Conservation (phyloP, 2,113 vertebrate genomes). For the Anarhynchus alexandrinus region DNA sequence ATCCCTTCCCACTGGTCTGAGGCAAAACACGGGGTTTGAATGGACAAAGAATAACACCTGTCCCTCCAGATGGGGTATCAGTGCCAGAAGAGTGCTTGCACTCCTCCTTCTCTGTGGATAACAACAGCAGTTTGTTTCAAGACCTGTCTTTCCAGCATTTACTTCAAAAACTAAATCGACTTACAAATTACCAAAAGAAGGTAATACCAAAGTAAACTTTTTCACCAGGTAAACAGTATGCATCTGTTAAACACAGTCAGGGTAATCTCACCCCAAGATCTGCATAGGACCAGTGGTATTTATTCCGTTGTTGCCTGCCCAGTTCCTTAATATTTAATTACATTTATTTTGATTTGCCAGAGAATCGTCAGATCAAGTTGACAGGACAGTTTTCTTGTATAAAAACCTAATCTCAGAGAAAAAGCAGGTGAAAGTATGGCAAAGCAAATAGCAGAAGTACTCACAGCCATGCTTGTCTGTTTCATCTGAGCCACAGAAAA, state of each 20-base stretch:
- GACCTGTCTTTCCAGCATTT: background rate
- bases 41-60: background rate
- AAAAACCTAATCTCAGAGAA: background rate
- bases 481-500: background rate
- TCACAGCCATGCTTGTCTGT: background rate
- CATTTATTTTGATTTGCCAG: background rate
- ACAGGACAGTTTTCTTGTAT: background rate
- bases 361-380: background rate
- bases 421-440: background rate
- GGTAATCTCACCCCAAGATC: background rate
- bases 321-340: background rate
- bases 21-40: background rate
- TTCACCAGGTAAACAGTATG: background rate
- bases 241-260: background rate
- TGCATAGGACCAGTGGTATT: background rate
- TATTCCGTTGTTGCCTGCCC: background rate
- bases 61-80: rapidly evolving
- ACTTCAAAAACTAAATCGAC: background rate
- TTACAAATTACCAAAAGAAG: background rate
- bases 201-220: background rate
- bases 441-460: background rate
- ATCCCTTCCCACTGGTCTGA: background rate
- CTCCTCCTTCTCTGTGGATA: background rate
- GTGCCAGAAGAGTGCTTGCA: background rate
- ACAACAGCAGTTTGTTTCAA: background rate